A percentile compares a stretch with the other conserved stretches of the same genome.
Conservation (phyloP, 2,113 vertebrate species). For the Leucopsar rothschildi region DNA sequence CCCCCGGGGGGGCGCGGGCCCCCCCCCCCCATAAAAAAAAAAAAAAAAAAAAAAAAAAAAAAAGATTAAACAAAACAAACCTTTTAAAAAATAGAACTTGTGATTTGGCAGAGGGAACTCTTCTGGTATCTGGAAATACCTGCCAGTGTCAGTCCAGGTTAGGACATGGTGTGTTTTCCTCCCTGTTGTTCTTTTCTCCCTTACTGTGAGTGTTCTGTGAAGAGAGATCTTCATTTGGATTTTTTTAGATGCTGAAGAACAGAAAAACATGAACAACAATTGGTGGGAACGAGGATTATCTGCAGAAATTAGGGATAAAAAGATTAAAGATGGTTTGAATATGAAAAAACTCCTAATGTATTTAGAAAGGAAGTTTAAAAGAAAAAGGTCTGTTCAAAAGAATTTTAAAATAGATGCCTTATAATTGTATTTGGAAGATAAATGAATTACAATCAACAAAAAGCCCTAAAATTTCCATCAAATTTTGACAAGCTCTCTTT, state of each 20-base stretch:
- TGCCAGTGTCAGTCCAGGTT: background rate
- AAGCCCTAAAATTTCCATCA: background rate
- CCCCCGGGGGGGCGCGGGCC: too few species aligned
- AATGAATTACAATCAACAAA: background rate
- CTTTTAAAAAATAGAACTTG: background rate
- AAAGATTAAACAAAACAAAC: background rate
- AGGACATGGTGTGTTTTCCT: background rate
- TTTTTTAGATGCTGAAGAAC: background rate
- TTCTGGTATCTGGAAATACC: background rate
- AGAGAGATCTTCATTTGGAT: background rate
- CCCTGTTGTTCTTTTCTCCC: background rate
- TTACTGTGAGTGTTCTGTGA: background rate
- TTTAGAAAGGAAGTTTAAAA: background rate
- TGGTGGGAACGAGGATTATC: background rate
- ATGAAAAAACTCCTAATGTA: too few species aligned
- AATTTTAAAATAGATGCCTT: background rate
- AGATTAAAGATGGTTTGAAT: background rate
- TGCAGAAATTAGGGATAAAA: background rate
- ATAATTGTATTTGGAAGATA: rapidly evolving
- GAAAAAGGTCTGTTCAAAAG: rapidly evolving
- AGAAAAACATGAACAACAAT: background rate
- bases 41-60: too few species aligned
- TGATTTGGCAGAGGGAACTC: background rate
- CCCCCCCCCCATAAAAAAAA: too few species aligned
- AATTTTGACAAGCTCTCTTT: background rate